Evolutionary conservation across 2,797 vertebrate genomes (phyloP), one percentile per base, ranked within the genome.

Genomic region (Silurus aristotelis): DNA sequence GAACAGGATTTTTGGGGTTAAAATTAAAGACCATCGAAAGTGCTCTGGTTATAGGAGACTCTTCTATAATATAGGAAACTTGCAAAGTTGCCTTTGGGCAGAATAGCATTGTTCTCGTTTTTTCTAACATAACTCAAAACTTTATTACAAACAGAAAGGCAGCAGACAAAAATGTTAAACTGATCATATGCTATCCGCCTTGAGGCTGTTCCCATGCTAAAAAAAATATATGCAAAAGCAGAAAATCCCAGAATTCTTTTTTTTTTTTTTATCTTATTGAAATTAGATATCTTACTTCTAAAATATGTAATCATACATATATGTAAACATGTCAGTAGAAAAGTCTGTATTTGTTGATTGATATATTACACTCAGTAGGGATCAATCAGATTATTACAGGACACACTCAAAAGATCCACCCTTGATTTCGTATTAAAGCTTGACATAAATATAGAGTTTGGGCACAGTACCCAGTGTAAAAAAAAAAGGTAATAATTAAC

Each of bases 131-230:
- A 77, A 10, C 19, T 77, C 55, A 77, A 31, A 61, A 79, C 43
- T 58, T 63, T 63, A 79, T 66, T 66, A 66, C n/a, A 52, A 14
- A 0, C 25, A 14, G 31, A 61, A 19, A 43, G 17, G 56, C 27
- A 22, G 58, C 56, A 80, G 61, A 19, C 22, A 66, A 67, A 67
- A 80, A 52, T 67, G 63, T 1, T 64, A 52, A 66, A 17, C 61
- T 19, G 38, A 25, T 25, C n/a, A 13, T 66, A 48, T 80, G 61
- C 46, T 66, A 52, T 14, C n/a, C 52, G 46, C 61, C 63, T 52
- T 66, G 22, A 52, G 78, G n/a, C 78, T 80, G 61, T 80, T 80
- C 43, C 43, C 43, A 66, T 27, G n/a, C 14, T 52, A 52, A 52
- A 52, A 52, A 9, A 64, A 6, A 64, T 7, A 48, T 22, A 64